Conservation (phyloP, 2,797 vertebrate species). For the Brachyalestes nurse region DNA sequence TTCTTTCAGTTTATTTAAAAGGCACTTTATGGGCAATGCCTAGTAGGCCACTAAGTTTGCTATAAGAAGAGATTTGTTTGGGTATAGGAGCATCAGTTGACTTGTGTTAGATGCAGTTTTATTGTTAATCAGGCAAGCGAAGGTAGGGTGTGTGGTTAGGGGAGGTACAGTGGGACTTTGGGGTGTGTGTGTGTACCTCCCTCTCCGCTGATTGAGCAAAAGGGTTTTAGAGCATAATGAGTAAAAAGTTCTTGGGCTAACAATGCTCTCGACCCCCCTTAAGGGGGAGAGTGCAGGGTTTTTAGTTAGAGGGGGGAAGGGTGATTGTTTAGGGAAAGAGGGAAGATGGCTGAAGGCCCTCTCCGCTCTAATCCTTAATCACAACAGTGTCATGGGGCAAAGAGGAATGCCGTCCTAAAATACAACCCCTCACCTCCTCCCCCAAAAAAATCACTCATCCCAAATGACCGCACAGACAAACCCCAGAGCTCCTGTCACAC, state of each 20-base stretch:
- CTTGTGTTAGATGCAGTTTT: constrained; percentile 43
- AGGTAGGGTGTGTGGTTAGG: constrained; percentile 38
- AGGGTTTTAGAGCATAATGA: constrained; percentile 60
- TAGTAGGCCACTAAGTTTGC: background rate
- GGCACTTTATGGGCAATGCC: background rate
- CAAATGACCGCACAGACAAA: constrained; percentile 46
- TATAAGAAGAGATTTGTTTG: background rate
- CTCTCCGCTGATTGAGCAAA: constrained; percentile 55
- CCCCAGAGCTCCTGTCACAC: constrained; percentile 32
- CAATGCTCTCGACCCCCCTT: constrained; percentile 46
- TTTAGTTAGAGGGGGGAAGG: constrained; percentile 27
- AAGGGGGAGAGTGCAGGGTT: constrained; percentile 39
- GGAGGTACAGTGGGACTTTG: constrained; percentile 3
- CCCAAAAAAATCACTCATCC: constrained; percentile 39
- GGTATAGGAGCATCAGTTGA: constrained; percentile 45
- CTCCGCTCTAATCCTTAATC: constrained; percentile 63
- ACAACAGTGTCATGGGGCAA: constrained; percentile 64
- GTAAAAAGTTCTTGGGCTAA: constrained; percentile 61
- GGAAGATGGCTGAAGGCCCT: constrained; percentile 54
- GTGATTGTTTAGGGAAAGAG: constrained; percentile 58
- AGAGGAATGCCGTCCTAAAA: constrained; percentile 50
- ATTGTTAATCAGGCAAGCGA: constrained; percentile 35
- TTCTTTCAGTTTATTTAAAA: background rate
- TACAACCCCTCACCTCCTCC: constrained; percentile 32
- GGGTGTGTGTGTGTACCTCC: constrained; percentile 9